These are phyloP conservation scores for Hybos culiciformis DNA, from an alignment of 2,888 invertebrate genomes.

Conservation along the genomic window DNA sequence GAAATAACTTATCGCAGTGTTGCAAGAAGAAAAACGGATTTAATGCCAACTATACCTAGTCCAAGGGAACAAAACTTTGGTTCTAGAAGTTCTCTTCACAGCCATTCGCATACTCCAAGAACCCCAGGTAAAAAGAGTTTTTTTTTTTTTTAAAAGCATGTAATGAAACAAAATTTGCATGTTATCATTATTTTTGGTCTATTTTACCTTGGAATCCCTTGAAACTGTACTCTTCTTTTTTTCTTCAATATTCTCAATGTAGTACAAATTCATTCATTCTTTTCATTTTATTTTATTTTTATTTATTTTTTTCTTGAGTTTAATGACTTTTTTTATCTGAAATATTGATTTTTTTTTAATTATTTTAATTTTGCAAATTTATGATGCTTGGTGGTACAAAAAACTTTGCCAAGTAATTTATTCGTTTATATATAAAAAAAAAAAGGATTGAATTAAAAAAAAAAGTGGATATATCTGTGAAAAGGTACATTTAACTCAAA, in stretches of 20 bases:
- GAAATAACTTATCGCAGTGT: constrained; percentile 61
- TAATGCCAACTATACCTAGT: constrained; percentile 77
- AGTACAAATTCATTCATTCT: not conserved
- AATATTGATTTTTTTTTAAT: too few relatives aligned
- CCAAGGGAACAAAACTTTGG: constrained; percentile 46
- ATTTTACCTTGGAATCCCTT: too few relatives aligned
- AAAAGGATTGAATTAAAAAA: too few relatives aligned
- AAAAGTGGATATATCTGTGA: too few relatives aligned
- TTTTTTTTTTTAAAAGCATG: not conserved
- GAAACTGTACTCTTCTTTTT: not conserved
- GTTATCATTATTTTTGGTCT: constrained; percentile 10
- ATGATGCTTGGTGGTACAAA: too few relatives aligned
- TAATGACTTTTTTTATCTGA: too few relatives aligned
- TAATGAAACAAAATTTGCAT: constrained; percentile 5
- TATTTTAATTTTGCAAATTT: too few relatives aligned
- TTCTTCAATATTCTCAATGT: constrained; percentile 1
- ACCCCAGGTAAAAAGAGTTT: constrained; percentile 33
- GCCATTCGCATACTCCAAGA: constrained; percentile 31
- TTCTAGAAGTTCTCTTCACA: constrained; percentile 39
- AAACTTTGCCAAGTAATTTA: constrained; percentile 1
- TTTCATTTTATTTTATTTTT: not conserved
- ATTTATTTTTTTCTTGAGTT: too few relatives aligned
- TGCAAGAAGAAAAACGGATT: constrained; percentile 75
- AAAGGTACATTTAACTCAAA: too few relatives aligned
- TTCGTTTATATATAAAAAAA: constrained; percentile 7